Percentiles rank a stretch among this genome's conserved stretches.
Conservation (phyloP, 1,140 invertebrate genomes). For the Pollicipes pollicipes region DNA sequence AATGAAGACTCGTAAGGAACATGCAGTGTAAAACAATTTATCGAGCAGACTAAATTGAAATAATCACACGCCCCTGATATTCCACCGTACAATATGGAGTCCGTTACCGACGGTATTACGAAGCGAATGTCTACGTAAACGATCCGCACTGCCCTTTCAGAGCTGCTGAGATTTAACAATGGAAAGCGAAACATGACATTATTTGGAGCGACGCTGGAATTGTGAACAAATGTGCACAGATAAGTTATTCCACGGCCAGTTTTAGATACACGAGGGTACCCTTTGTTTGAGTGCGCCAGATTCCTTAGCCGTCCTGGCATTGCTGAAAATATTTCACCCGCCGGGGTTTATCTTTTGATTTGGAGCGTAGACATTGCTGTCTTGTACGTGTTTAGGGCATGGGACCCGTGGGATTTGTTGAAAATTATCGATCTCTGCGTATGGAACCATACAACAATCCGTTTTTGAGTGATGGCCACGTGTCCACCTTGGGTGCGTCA, state of each 20-base stretch:
- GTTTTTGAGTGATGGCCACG: no score
- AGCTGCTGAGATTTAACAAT: not conserved
- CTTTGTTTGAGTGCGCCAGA: no score
- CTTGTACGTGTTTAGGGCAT: no score
- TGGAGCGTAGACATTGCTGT: no score
- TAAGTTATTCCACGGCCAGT: not conserved
- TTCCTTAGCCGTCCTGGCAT: no score
- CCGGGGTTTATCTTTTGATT: no score
- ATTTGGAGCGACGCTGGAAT: not conserved
- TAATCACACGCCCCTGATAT: not conserved
- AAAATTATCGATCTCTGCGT: no score
- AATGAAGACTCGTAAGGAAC: conserved; percentile 1
- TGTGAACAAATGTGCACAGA: not conserved
- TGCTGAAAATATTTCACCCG: no score
- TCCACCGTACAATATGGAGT: not conserved
- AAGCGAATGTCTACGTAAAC: not conserved
- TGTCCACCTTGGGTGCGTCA: no score
- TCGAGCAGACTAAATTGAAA: not conserved
- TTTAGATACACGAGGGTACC: not conserved
- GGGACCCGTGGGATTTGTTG: no score
- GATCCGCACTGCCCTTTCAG: not conserved
- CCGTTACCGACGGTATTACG: not conserved
- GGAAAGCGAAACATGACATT: not conserved
- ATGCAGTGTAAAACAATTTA: conserved; percentile 2
- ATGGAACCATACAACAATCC: no score